Conservation (phyloP, 1,140 invertebrate genomes). For the Delia radicum region DNA sequence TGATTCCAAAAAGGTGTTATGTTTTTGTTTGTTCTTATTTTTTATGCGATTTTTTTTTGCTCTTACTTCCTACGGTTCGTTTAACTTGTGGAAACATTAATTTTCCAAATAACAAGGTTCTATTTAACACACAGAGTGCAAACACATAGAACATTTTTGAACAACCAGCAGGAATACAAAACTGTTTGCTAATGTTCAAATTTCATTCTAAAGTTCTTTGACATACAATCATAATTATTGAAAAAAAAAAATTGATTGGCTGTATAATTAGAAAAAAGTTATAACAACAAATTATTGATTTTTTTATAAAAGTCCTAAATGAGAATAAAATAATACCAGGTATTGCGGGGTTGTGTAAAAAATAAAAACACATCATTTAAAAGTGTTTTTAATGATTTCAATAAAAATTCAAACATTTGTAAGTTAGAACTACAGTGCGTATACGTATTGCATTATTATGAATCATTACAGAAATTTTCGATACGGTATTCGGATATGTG, state of each 20-base stretch:
- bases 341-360: not conserved
- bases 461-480: no score
- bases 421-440: no score
- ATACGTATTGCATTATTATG: no score
- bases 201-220: not conserved
- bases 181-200: not conserved
- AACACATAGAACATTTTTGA: not conserved
- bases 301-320: not conserved
- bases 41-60: not conserved
- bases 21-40: conserved; percentile 9
- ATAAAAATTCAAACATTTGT: no score
- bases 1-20: not conserved
- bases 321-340: not conserved
- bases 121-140: not conserved
- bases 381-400: no score
- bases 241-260: not conserved
- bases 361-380: no score
- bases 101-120: conserved; percentile 28
- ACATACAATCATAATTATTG: not conserved
- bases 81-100: conserved; percentile 15
- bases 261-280: not conserved
- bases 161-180: not conserved
- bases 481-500: no score
- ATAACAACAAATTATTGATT: not conserved
- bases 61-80: not conserved